phyloP scores from a whole-genome alignment of 2,113 vertebrate genomes.

The Catharus bicknelli region DNA sequence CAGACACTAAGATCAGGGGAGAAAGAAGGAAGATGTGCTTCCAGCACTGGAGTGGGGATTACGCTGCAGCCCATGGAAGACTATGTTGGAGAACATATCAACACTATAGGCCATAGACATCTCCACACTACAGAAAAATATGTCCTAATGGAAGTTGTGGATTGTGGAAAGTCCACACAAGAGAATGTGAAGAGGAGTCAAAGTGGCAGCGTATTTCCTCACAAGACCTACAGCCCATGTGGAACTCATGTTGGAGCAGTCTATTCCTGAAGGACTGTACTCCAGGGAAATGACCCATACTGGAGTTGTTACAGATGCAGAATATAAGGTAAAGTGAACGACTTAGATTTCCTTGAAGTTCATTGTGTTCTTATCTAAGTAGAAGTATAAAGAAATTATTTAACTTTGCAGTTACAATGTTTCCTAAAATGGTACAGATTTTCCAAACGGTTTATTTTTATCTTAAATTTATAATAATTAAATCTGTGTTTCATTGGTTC shows the following conservation, averaged over 20 bases:
- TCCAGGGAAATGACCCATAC: neutral
- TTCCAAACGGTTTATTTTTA: neutral
- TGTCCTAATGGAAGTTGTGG: neutral
- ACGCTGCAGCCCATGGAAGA: neutral
- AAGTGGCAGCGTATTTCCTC: neutral
- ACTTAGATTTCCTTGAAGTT: neutral
- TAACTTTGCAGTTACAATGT: neutral
- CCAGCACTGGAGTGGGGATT: neutral
- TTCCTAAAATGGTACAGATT: neutral
- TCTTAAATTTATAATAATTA: neutral
- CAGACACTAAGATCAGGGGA: neutral
- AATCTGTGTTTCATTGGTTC: neutral
- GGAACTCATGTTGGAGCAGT: neutral
- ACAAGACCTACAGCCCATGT: neutral
- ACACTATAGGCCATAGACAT: rapidly evolving
- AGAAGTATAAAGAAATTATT: neutral
- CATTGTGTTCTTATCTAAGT: neutral
- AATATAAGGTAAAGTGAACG: neutral
- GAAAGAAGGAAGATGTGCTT: neutral
- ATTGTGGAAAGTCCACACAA: neutral
- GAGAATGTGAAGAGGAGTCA: neutral
- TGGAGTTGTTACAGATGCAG: neutral
- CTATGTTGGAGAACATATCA: neutral
- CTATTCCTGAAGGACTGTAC: neutral
- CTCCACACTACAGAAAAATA: neutral